phyloP scores from a whole-genome alignment of 1,140 invertebrate genomes.

The Brachionus sp. region DNA sequence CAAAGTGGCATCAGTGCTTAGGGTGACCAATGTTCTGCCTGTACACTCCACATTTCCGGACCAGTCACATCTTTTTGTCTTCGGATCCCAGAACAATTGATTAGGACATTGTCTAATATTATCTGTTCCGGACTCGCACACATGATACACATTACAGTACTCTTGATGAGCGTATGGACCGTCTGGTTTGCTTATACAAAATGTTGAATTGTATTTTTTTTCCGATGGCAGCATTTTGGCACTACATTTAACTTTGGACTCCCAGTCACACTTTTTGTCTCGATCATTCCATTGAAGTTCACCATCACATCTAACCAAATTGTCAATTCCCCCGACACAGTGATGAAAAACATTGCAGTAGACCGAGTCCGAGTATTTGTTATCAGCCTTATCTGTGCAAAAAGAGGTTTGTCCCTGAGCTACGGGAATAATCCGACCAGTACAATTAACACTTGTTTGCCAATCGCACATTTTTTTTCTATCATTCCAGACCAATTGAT shows the following conservation, averaged over 20 bases:
- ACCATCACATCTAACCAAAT: constrained; percentile 20
- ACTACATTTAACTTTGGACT: background rate
- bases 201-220: constrained; percentile 37
- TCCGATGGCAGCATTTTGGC: constrained; percentile 34
- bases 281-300: constrained; percentile 25
- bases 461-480: constrained; percentile 45
- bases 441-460: constrained; percentile 46
- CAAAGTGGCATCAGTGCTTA: constrained; percentile 16
- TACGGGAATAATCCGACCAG: constrained; percentile 33
- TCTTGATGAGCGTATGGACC: constrained; percentile 43
- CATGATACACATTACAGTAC: constrained; percentile 46
- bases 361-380: constrained; percentile 26
- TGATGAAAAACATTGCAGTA: constrained; percentile 46
- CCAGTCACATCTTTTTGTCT: constrained; percentile 43
- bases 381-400: constrained; percentile 38
- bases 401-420: constrained; percentile 40
- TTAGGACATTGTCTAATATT: constrained; percentile 45
- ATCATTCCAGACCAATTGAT: constrained; percentile 45
- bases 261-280: constrained; percentile 36
- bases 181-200: constrained; percentile 44
- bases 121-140: constrained; percentile 44
- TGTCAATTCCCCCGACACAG: constrained; percentile 43
- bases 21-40: constrained; percentile 22
- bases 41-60: constrained; percentile 43
- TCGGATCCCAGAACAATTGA: constrained; percentile 44